A percentile compares a stretch with the other conserved stretches of the same genome.
Evolutionary conservation across 2,797 vertebrate genomes (phyloP).

Genomic region (Manis pentadactyla): DNA sequence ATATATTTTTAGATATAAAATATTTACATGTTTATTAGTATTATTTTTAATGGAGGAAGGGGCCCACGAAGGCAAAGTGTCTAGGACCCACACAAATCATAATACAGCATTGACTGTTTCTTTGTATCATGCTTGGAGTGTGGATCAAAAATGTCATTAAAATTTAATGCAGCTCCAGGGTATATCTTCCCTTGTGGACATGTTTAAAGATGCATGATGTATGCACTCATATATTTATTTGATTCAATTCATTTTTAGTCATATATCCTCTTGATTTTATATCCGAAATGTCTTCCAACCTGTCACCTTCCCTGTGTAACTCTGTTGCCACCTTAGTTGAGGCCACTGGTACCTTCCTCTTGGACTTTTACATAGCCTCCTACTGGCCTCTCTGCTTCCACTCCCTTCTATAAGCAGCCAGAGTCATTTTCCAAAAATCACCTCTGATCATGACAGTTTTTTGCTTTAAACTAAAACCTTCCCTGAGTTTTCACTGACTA

Average conservation of each 20-base stretch:
- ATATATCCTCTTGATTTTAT: background rate
- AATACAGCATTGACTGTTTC: background rate
- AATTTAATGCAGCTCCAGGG: background rate
- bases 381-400: background rate
- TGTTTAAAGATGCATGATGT: background rate
- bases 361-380: background rate
- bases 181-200: accelerated
- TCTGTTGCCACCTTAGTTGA: accelerated
- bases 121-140: background rate
- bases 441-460: background rate
- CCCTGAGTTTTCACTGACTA: background rate
- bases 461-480: background rate
- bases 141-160: background rate
- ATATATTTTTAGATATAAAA: too few relatives aligned
- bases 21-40: too few relatives aligned
- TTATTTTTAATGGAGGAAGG: background rate
- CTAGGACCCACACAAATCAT: background rate
- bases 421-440: background rate
- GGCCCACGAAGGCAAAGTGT: background rate
- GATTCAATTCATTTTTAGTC: background rate
- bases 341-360: background rate
- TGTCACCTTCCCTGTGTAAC: background rate
- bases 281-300: background rate
- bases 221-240: background rate
- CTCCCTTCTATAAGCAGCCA: background rate